Percentiles rank a stretch among this genome's conserved stretches.
phyloP scores from a whole-genome alignment of 2,113 vertebrate genomes.

The Stomatorhinus ivindoensis region DNA sequence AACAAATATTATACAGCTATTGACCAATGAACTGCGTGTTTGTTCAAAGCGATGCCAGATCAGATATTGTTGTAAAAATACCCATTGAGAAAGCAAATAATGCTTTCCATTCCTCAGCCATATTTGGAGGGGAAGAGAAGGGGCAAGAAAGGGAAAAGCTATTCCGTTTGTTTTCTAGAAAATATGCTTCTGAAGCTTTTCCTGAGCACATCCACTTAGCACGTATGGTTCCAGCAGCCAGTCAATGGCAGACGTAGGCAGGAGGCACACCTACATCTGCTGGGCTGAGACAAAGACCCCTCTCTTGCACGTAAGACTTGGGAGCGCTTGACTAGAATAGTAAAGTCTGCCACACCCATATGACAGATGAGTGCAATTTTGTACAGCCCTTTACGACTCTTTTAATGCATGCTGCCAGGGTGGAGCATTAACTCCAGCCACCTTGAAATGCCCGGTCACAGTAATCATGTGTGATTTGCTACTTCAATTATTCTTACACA shows the following conservation, averaged over 20 bases:
- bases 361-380: background rate
- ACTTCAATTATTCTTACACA: background rate
- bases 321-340: background rate
- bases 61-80: conserved; percentile 1
- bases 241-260: background rate
- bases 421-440: background rate
- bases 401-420: background rate
- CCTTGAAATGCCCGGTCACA: background rate
- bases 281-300: background rate
- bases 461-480: background rate
- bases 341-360: background rate
- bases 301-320: background rate
- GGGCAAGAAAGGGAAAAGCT: background rate
- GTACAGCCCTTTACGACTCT: background rate
- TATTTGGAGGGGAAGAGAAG: background rate
- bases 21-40: background rate
- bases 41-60: background rate
- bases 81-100: background rate
- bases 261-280: background rate
- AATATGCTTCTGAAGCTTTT: background rate
- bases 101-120: background rate
- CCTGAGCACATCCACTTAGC: background rate
- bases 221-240: background rate
- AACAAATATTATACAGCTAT: background rate
- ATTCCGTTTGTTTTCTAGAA: background rate